Conservation (phyloP, 2,113 vertebrate species). For the Corythaeola cristata region DNA sequence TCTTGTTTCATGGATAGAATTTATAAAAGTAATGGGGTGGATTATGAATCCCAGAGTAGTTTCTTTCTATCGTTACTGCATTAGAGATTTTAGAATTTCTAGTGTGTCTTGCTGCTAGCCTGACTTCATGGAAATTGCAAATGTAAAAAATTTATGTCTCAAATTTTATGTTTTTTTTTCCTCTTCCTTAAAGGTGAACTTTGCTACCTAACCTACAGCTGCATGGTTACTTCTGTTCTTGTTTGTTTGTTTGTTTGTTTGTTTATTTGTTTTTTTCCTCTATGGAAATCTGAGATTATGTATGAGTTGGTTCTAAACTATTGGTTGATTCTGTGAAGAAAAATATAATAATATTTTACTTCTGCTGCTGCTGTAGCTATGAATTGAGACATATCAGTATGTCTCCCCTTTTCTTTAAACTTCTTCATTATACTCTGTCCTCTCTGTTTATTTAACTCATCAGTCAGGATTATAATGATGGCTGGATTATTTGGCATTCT, state of each 20-base stretch:
- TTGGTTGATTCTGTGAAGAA: not conserved
- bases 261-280: not conserved
- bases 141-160: not conserved
- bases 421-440: not conserved
- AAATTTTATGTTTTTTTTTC: not conserved
- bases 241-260: too few relatives aligned
- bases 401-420: not conserved
- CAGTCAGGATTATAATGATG: not conserved
- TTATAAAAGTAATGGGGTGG: not conserved
- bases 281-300: not conserved
- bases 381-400: not conserved
- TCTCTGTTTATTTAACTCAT: not conserved
- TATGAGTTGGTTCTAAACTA: not conserved
- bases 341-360: not conserved
- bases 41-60: not conserved
- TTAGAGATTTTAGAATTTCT: not conserved
- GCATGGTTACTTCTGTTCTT: not conserved
- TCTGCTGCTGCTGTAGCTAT: not conserved
- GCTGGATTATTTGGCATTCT: not conserved
- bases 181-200: not conserved
- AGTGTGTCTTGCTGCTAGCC: not conserved
- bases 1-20: not conserved
- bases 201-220: not conserved
- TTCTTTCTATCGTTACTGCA: not conserved
- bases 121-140: not conserved